Base-by-base conservation (phyloP, 2,797 vertebrate species). In the Chrysolophus pictus region DNA sequence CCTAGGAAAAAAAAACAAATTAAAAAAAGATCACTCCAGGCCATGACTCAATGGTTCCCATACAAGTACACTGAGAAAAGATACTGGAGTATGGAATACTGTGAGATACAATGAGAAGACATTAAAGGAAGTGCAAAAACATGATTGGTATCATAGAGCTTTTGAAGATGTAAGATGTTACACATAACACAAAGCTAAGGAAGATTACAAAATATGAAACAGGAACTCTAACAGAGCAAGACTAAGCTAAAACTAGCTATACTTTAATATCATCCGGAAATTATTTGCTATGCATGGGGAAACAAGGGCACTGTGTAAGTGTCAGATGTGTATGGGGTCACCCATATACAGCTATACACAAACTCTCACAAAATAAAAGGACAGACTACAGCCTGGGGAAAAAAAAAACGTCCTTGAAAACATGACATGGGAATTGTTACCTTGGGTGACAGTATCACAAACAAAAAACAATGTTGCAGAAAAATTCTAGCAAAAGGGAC, bases 1-100 rank as follows among this genome's bases (percentile, higher is more conserved):
- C 99, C 99, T 99, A 95, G 67, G 24, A 29, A 53, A 60, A 53
- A 60, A 59, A 75, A 3, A 93, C 67, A 58, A 67, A 88, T 72
- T 90, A 67, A 56, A 46, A 49, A 35, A 75, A 65, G 62, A 31
- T 13, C 24, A 86, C 24, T 9, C 13, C 47, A 49, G 47, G 47
- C 47, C 23, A 49, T 26, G 23, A 49, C 47, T 24, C 47, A 49
- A 49, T 23, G 8, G 23, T 8, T 49, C 23, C 23, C 23, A 26
- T 24, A 24, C 13, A 49, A 46, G 31, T 80, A 84, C 33, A 80
- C 1, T 11, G 8, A 10, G 29, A 58, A 87, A 74, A 86, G 19
- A 28, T 11, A 39, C 22, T 55, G 29, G 26, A 69, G 11, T 2
- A 4, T 41, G 24, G 41, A 69, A 79, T 14, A 41, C 5, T 26